phyloP scores from a whole-genome alignment of 1,140 invertebrate genomes.

The Aphelinus atriplicis region DNA sequence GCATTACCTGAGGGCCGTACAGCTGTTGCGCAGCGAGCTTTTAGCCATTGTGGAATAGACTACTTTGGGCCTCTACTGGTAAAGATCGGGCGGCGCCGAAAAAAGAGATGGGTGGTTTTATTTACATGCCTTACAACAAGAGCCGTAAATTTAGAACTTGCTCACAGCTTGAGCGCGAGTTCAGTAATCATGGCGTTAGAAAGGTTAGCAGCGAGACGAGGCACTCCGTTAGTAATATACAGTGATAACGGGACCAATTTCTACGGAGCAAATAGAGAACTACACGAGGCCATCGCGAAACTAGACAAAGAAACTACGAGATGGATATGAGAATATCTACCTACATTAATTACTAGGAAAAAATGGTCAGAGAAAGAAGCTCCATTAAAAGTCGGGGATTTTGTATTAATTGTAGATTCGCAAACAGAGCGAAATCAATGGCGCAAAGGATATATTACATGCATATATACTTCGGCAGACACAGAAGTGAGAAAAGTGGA shows the following conservation, averaged over 20 bases:
- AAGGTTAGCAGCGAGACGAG: constrained; percentile 44
- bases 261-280: constrained; percentile 46
- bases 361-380: constrained; percentile 11
- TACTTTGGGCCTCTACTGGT: constrained; percentile 49
- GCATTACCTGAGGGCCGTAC: constrained; percentile 31
- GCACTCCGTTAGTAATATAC: constrained; percentile 29
- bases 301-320: constrained; percentile 12
- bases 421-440: not conserved
- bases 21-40: constrained; percentile 44
- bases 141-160: constrained; percentile 49
- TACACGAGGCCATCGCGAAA: constrained; percentile 37
- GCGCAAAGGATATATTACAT: too few species aligned
- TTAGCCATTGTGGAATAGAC: constrained; percentile 46
- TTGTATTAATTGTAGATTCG: constrained; percentile 3
- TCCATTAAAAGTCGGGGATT: constrained; percentile 5
- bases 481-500: too few species aligned
- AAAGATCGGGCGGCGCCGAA: constrained; percentile 40
- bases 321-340: constrained; percentile 22
- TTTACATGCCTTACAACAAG: constrained; percentile 46
- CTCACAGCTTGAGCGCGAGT: constrained; percentile 37
- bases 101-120: constrained; percentile 55
- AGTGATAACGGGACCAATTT: constrained; percentile 52
- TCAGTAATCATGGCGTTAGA: constrained; percentile 45
- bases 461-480: too few species aligned
- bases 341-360: not conserved